A percentile compares a stretch with the other conserved stretches of the same genome.
Evolutionary conservation across 2,113 vertebrate genomes (phyloP).

Genomic region (Cinclus mexicanus): DNA sequence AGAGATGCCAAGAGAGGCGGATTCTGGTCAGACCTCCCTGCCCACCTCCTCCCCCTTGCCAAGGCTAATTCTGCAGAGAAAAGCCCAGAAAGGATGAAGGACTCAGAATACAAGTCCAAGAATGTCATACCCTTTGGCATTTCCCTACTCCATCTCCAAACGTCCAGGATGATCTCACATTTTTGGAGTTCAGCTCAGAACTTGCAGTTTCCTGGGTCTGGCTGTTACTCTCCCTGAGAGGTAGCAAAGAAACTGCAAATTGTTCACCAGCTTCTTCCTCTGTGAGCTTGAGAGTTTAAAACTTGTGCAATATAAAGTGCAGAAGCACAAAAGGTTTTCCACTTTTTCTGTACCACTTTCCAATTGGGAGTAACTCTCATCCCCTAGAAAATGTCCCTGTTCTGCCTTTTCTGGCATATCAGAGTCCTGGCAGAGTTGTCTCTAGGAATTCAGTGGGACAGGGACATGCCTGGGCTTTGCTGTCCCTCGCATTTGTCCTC

Average conservation of each 20-base stretch:
- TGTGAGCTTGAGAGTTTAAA: rapidly evolving
- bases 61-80: not conserved
- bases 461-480: not conserved
- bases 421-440: not conserved
- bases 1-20: not conserved
- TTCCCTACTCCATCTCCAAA: not conserved
- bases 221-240: not conserved
- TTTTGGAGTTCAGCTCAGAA: not conserved
- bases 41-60: not conserved
- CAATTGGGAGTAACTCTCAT: not conserved
- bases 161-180: not conserved
- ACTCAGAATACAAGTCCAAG: not conserved
- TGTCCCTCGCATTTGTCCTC: not conserved
- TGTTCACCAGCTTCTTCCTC: not conserved
- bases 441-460: not conserved
- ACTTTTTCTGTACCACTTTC: not conserved
- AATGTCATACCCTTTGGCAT: not conserved
- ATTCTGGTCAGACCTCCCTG: not conserved
- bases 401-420: not conserved
- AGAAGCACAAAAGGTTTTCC: not conserved
- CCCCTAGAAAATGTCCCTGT: not conserved
- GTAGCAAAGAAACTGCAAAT: not conserved
- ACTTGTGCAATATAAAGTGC: not conserved
- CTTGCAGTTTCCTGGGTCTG: not conserved
- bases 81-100: not conserved